Conservation (phyloP, 2,113 vertebrate species). For the Ameiurus melas region DNA sequence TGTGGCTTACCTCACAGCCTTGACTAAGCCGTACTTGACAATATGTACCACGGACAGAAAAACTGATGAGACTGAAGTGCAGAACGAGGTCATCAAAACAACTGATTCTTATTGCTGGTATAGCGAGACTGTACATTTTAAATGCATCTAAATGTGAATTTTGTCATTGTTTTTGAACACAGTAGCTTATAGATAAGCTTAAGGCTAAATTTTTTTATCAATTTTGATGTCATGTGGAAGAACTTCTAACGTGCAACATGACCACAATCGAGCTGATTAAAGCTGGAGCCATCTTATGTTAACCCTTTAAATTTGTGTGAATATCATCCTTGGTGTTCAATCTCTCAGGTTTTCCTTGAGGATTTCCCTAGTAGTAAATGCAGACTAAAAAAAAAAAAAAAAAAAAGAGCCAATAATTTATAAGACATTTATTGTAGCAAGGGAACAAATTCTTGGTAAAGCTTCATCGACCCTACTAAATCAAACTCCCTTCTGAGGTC, state of each 20-base stretch:
- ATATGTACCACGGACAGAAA: too few species aligned
- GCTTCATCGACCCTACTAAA: conserved; percentile 65
- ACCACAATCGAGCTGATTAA: background rate
- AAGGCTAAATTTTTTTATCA: too few species aligned
- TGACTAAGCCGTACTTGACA: too few species aligned
- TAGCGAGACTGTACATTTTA: too few species aligned
- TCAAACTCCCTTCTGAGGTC: conserved; percentile 82
- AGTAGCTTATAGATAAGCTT: too few species aligned
- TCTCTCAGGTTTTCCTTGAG: background rate
- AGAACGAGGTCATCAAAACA: too few species aligned
- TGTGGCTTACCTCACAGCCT: too few species aligned
- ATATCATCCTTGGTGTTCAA: background rate
- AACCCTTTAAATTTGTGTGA: background rate
- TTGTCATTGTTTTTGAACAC: too few species aligned
- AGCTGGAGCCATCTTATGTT: background rate
- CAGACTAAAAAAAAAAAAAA: background rate
- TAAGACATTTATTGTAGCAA: conserved; percentile 39
- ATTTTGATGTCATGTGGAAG: background rate
- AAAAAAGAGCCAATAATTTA: background rate
- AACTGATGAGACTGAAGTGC: too few species aligned
- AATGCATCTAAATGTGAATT: too few species aligned
- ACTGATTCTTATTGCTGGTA: too few species aligned
- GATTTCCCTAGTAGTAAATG: background rate
- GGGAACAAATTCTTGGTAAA: conserved; percentile 76
- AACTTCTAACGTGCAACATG: background rate